These are phyloP conservation scores for Sinella curviseta DNA, from an alignment of 1,140 invertebrate species.

Conservation along the genomic window DNA sequence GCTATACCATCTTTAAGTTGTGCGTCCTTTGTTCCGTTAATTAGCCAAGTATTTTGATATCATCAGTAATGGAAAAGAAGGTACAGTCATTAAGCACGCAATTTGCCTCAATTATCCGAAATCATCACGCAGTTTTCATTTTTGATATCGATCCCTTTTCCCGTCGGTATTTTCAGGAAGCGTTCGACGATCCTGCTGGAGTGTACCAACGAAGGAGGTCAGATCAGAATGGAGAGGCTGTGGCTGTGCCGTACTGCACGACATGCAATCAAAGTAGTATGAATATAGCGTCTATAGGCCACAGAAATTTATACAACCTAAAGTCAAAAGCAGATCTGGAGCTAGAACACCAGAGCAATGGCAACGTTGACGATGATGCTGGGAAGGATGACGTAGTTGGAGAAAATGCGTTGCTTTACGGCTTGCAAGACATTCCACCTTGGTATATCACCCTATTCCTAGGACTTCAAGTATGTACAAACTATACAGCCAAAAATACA, in stretches of 20 bases:
- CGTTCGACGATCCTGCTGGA: background rate
- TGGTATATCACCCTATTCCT: slow-evolving; percentile 80
- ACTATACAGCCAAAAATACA: background rate
- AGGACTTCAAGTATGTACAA: slow-evolving; percentile 69
- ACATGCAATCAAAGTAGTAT: background rate
- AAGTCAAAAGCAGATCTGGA: too few relatives aligned
- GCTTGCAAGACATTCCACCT: slow-evolving; percentile 76
- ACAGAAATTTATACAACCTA: too few relatives aligned
- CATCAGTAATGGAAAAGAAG: too few relatives aligned
- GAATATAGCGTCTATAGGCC: background rate
- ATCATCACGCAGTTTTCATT: background rate
- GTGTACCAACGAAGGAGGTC: background rate
- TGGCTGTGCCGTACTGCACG: background rate
- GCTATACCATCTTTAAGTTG: too few relatives aligned
- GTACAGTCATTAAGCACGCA: too few relatives aligned
- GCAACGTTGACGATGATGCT: background rate
- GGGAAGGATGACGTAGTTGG: background rate
- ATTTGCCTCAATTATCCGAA: too few relatives aligned
- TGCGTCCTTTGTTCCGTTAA: too few relatives aligned
- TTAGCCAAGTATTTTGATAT: too few relatives aligned
- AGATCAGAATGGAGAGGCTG: background rate
- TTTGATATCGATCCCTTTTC: background rate
- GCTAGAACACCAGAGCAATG: background rate
- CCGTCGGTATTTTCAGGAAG: background rate
- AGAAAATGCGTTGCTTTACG: slow-evolving; percentile 64